Conservation (phyloP, 37 sponge, comb jelly and placozoan species). For the Axinella damicornis region DNA sequence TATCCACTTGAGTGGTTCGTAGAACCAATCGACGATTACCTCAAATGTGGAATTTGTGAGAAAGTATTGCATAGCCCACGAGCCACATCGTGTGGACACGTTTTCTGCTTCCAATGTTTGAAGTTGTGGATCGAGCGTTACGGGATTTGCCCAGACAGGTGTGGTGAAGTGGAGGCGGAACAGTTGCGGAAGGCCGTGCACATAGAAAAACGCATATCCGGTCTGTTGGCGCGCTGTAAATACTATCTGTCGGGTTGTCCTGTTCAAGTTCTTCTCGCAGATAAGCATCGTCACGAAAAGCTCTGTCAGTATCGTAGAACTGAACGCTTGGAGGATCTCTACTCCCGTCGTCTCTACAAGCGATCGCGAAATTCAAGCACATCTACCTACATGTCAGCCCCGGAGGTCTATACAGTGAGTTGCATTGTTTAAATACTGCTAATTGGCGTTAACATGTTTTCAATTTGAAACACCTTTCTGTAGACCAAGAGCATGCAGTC, state of each 20-base stretch:
- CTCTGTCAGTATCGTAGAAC: slow-evolving; percentile 40
- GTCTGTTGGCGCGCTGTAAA: slow-evolving; percentile 58
- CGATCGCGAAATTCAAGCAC: no score
- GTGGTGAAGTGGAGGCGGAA: slow-evolving; percentile 60
- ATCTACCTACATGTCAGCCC: no score
- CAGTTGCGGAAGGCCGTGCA: slow-evolving; percentile 11
- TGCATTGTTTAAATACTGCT: no score
- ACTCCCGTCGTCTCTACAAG: neutral
- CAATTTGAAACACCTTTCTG: no score
- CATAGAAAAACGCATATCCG: slow-evolving; percentile 61
- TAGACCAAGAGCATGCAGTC: no score
- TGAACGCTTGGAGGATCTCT: neutral
- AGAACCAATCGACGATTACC: slow-evolving; percentile 48
- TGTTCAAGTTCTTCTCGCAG: slow-evolving; percentile 37
- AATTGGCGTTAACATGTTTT: no score
- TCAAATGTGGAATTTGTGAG: slow-evolving; percentile 73
- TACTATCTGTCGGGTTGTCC: slow-evolving; percentile 60
- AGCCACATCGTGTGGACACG: slow-evolving; percentile 69
- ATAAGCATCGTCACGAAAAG: slow-evolving; percentile 66
- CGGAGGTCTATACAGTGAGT: neutral
- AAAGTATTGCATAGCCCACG: slow-evolving; percentile 58
- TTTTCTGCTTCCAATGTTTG: slow-evolving; percentile 68
- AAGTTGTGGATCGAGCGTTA: slow-evolving; percentile 48
- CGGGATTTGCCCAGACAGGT: slow-evolving; percentile 72
- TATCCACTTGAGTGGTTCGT: slow-evolving; percentile 72